Evolutionary conservation across 2,888 invertebrate species (phyloP).

Genomic region (Conops quadrifasciatus): DNA sequence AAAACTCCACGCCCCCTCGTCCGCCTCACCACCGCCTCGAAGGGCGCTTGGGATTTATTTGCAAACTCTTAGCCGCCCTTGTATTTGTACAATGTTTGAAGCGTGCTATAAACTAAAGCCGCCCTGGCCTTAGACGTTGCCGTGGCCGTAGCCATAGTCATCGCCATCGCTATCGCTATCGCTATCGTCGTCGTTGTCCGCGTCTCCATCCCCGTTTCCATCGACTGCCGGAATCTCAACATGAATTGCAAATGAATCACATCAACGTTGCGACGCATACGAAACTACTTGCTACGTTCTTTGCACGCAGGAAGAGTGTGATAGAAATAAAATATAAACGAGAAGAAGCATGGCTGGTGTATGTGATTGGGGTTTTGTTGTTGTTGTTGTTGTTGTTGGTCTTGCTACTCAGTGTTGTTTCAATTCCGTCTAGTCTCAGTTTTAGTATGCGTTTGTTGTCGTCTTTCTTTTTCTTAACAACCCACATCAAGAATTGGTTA

Average conservation of each 20-base stretch:
- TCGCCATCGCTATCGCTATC: background rate
- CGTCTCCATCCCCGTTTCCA: background rate
- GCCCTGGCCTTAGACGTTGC: background rate
- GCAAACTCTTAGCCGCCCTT: too few species aligned
- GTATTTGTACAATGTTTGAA: background rate
- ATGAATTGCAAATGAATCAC: slow-evolving; percentile 16
- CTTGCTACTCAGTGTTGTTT: background rate
- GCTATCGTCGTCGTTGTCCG: background rate
- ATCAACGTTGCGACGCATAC: background rate
- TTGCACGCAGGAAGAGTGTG: background rate
- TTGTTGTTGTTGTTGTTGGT: background rate
- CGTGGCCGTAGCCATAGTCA: background rate
- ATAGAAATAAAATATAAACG: background rate
- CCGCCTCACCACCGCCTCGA: background rate
- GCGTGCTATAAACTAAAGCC: background rate
- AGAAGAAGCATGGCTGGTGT: background rate
- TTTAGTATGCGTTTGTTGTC: background rate
- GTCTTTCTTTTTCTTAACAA: background rate
- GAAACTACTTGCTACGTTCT: background rate
- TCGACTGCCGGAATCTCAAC: background rate
- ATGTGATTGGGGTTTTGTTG: background rate
- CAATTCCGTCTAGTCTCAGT: background rate
- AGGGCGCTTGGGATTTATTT: background rate
- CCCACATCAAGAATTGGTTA: background rate
- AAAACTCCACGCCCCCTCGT: background rate